Base-by-base conservation (phyloP, 2,113 vertebrate genomes). In the Chloropsis cyanopogon region DNA sequence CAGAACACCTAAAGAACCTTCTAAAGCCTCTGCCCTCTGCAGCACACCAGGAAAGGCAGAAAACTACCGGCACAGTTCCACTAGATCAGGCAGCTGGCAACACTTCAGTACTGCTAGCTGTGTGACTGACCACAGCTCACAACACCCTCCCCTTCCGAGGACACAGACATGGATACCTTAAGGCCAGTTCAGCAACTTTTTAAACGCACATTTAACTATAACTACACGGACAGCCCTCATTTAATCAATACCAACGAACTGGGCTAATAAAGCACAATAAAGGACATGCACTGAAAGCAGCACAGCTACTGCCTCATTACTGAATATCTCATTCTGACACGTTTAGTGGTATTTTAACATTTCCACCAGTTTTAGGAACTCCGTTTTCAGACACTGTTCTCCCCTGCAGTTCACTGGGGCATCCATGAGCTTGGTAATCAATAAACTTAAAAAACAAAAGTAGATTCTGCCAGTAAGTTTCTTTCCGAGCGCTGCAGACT, bases 161-260 rank as follows among this genome's bases (percentile, higher is more conserved):
- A 50, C 73, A 76, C 59, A 26, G 6, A 37, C 0, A 3, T 0
- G 1, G 4, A 6, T 0, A 20, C 39, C 28, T 44, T 47, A 31
- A 81, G 42, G 76, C 56, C 71, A 28, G 8, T 39, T 53, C 59
- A 83, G 82, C 75, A 73, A 35, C 82, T 77, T 42, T 21, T 53
- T 39, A 90, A 82, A 86, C 12, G 39, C 42, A 70, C 3, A 2
- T 39, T 90, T 81, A 49, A 18, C 56, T 70, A 4, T 0, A 54
- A 17, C 44, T 71, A 41, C 2, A 0, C 4, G 20, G 29, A 33
- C 3, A 78, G 33, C 14, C 26, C 68, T 22, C 31, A 9, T 20
- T 35, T 2, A 33, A 82, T 37, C 76, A 18, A 35, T 22, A 35
- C 1, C 46, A 68, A 21, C 0, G 0, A 81, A 39, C 19, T 10